These are phyloP conservation scores for Apostichopus leukothele DNA, from an alignment of 53 echinoderm and acorn worm species.

Conservation along the genomic window DNA sequence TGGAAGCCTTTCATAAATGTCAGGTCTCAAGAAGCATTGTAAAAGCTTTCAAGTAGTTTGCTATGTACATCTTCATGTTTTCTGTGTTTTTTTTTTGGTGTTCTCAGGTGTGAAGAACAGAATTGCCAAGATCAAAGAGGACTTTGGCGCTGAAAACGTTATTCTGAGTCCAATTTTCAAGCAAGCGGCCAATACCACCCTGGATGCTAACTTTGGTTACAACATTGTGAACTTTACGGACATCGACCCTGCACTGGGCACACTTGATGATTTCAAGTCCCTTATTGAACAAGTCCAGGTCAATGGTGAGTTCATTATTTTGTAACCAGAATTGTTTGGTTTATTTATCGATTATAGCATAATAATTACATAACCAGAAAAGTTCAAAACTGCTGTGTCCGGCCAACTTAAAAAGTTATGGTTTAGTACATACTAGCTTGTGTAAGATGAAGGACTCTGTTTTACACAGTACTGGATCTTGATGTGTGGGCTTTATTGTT, in stretches of 20 bases:
- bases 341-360: no score
- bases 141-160: slow-evolving; percentile 61
- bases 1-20: no score
- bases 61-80: background rate
- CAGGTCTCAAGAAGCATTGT: no score
- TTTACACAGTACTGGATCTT: no score
- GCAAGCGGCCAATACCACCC: slow-evolving; percentile 46
- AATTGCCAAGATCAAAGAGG: slow-evolving; percentile 61
- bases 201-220: slow-evolving; percentile 47
- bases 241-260: slow-evolving; percentile 73
- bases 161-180: slow-evolving; percentile 74
- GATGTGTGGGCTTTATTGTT: no score
- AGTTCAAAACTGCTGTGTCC: no score
- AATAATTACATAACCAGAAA: no score
- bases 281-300: slow-evolving; percentile 54
- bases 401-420: no score
- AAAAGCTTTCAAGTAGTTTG: no score
- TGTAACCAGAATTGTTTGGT: no score
- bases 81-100: background rate
- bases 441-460: no score
- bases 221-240: slow-evolving; percentile 73
- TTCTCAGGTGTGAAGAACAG: slow-evolving; percentile 63
- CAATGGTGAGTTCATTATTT: slow-evolving; percentile 54
- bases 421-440: no score
- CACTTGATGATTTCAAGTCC: slow-evolving; percentile 63